Evolutionary conservation across 2,888 invertebrate species (phyloP), one percentile per base, ranked within the genome.

Genomic region (Biston betularia): DNA sequence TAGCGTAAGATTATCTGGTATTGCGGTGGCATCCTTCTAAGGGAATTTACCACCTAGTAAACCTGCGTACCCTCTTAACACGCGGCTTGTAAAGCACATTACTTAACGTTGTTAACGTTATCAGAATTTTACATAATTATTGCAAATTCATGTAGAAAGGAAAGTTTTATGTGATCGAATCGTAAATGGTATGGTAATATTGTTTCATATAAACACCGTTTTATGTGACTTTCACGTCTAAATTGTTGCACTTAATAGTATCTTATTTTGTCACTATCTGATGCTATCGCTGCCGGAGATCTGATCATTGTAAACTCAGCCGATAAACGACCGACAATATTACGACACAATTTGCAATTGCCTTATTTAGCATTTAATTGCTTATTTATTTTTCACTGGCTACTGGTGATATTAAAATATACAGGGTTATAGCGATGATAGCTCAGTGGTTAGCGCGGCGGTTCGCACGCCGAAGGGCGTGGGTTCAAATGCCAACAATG

Each of bases 51-150:
- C 24, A 24, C 24, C 24, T 2, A 38, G 38, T 38, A 38, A 38
- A 6, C 38, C 75, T 67, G 70, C 65, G 70, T 63, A 44, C 53
- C 69, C 63, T 56, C 50, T 58, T 60, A 55, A 65, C 63, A 46
- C 48, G 65, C 60, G 53, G 63, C 63, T 63, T 68, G 63, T 78
- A 76, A 82, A 75, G 77, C 75, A 76, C 72, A 75, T 75, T 77
- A 78, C 75, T 79, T 79, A 74, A 78, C 77, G 66, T 69, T 65
- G 69, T 71, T 67, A 64, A 68, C 69, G 70, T 75, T 71, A 24
- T 24, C 3, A 24, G 1, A 56, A 76, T 75, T 85, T 85, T 80
- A 79, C 85, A 86, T 87, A 84, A 86, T 86, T 81, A 81, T 81
- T 83, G 83, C 81, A 83, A 79, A 68, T 59, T 59, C 59, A 63